A percentile compares a stretch with the other conserved stretches of the same genome.
phyloP scores from a whole-genome alignment of 2,113 vertebrate genomes.

The Hippocampus guttulatus region DNA sequence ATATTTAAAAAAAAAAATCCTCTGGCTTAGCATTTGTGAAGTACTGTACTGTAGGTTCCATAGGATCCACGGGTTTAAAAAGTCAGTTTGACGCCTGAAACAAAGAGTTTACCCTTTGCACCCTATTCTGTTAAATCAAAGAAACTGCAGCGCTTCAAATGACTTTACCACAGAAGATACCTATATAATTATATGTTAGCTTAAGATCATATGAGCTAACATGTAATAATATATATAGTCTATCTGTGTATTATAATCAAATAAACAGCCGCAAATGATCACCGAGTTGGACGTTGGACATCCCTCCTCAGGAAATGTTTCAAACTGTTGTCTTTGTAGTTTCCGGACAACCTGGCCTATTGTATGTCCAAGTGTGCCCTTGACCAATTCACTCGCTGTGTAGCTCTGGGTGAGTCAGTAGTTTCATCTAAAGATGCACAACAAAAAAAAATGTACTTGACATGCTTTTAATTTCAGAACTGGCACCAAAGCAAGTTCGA shows the following conservation, averaged over 20 bases:
- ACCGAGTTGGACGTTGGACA: background rate
- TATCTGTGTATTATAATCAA: background rate
- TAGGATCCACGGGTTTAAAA: no score
- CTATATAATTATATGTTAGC: no score
- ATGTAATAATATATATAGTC: no score
- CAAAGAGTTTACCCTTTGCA: no score
- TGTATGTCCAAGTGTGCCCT: conserved; percentile 80
- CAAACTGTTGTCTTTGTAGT: conserved; percentile 49
- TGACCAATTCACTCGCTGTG: conserved; percentile 77
- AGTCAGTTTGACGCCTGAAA: no score
- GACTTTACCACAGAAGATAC: no score
- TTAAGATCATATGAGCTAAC: no score
- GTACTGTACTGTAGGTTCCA: no score
- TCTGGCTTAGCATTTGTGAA: no score
- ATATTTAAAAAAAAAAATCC: no score
- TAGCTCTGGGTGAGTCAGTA: conserved; percentile 68
- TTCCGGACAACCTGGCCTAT: conserved; percentile 74
- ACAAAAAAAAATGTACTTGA: background rate
- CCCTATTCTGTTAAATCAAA: no score
- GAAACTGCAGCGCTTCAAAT: no score
- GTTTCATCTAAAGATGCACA: background rate
- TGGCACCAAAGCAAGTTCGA: conserved; percentile 75
- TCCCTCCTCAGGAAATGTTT: background rate
- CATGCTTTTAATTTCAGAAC: conserved; percentile 54
- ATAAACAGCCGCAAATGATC: background rate